Conservation (phyloP, 2,888 invertebrate genomes). For the Drosophila kambysellisi region DNA sequence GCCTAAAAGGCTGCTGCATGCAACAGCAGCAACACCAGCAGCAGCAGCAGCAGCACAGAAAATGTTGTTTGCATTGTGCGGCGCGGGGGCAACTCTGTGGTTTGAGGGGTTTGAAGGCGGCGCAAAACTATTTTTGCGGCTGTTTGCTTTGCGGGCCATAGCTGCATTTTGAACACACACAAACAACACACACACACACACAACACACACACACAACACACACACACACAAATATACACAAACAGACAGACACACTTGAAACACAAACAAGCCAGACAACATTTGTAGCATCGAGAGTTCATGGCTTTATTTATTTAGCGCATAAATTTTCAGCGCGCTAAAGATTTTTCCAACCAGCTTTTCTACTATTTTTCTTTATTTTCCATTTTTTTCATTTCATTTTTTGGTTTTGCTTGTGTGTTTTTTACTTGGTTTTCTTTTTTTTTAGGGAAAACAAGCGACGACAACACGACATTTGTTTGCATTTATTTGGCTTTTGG, state of each 20-base stretch:
- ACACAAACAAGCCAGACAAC: conserved; percentile 48
- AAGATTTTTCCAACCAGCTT: conserved; percentile 36
- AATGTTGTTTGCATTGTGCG: conserved; percentile 49
- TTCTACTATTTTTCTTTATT: not conserved
- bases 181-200: not conserved
- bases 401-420: conserved; percentile 1
- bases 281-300: conserved; percentile 70
- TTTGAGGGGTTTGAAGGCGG: conserved; percentile 9
- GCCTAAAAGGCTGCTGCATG: conserved; percentile 45
- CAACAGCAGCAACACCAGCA: not conserved
- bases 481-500: conserved; percentile 72
- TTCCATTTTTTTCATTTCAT: not conserved
- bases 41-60: conserved; percentile 8
- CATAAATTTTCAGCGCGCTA: conserved; percentile 72
- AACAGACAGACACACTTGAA: not conserved
- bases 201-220: not conserved
- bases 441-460: conserved; percentile 1
- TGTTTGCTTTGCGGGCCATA: conserved; percentile 50
- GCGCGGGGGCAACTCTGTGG: conserved; percentile 21
- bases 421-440: conserved; percentile 24
- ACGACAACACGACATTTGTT: conserved; percentile 67
- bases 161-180: conserved; percentile 46
- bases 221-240: not conserved
- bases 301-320: conserved; percentile 79
- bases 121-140: conserved; percentile 57